Conservation (phyloP, 2,113 vertebrate genomes). For the Laticauda laticaudata region DNA sequence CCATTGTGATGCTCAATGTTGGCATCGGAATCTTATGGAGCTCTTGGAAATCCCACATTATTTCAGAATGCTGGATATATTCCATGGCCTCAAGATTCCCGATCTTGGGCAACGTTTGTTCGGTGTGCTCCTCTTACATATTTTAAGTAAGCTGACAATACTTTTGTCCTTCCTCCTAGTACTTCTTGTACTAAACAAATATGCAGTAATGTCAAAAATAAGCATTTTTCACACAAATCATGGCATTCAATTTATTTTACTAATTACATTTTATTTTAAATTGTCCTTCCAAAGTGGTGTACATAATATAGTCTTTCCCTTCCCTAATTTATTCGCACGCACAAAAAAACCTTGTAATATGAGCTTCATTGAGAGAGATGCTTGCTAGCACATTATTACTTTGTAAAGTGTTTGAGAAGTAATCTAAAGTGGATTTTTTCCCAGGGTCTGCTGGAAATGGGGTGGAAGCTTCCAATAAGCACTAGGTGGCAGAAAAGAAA, state of each 20-base stretch:
- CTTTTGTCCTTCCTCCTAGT: background rate
- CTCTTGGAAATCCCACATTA: background rate
- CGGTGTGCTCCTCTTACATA: background rate
- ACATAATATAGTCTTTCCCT: background rate
- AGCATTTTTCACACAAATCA: background rate
- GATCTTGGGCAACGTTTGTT: background rate
- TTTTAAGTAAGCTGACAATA: background rate
- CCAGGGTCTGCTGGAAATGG: background rate
- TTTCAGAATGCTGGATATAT: background rate
- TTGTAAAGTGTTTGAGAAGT: background rate
- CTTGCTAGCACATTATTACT: background rate
- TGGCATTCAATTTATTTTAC: background rate
- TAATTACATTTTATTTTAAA: background rate
- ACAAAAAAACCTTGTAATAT: background rate
- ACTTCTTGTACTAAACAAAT: background rate
- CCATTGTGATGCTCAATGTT: background rate
- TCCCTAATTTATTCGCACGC: background rate
- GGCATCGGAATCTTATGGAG: background rate
- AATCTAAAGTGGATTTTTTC: background rate
- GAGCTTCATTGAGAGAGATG: background rate
- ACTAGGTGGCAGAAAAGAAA: background rate
- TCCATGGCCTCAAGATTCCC: background rate
- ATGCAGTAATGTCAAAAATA: background rate
- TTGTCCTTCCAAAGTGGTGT: background rate
- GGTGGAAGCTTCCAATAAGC: background rate